Percentiles rank a stretch among this genome's conserved stretches.
Evolutionary conservation across 2,888 invertebrate species (phyloP).

Genomic region (Hydrotaea cyrtoneurina): DNA sequence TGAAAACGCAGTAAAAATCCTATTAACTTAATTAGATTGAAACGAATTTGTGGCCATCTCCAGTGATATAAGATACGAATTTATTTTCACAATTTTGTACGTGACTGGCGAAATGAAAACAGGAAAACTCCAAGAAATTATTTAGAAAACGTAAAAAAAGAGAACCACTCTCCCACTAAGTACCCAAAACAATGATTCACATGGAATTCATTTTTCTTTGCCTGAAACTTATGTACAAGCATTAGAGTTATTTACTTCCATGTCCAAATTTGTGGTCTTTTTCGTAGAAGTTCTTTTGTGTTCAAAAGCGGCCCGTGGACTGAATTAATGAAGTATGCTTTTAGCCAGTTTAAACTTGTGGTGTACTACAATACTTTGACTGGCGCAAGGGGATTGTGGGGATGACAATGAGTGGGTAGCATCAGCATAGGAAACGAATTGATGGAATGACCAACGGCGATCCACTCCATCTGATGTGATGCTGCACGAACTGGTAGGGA

Average conservation of each 20-base stretch:
- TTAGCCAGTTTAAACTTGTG: conserved; percentile 50
- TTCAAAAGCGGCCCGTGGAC: conserved; percentile 26
- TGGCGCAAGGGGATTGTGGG: neutral
- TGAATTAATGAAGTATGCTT: conserved; percentile 62
- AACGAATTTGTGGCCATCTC: conserved; percentile 35
- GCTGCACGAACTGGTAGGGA: no score
- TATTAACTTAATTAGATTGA: conserved; percentile 65
- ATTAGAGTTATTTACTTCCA: conserved; percentile 8
- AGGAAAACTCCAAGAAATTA: conserved; percentile 2
- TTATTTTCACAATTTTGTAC: conserved; percentile 17
- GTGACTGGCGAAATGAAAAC: neutral
- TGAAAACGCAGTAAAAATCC: conserved; percentile 55
- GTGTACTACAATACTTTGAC: neutral
- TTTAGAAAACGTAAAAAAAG: no score
- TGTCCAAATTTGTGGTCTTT: conserved; percentile 14
- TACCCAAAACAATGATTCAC: neutral
- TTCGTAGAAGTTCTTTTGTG: conserved; percentile 18
- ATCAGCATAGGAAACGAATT: neutral
- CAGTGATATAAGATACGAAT: conserved; percentile 1
- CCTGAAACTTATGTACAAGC: neutral
- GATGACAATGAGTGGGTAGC: neutral
- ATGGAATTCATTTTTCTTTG: neutral
- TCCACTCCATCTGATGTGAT: no score
- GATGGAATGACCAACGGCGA: no score
- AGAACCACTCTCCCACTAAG: neutral